Evolutionary conservation across 2,888 invertebrate genomes (phyloP).

Genomic region (Conistra vaccinii): DNA sequence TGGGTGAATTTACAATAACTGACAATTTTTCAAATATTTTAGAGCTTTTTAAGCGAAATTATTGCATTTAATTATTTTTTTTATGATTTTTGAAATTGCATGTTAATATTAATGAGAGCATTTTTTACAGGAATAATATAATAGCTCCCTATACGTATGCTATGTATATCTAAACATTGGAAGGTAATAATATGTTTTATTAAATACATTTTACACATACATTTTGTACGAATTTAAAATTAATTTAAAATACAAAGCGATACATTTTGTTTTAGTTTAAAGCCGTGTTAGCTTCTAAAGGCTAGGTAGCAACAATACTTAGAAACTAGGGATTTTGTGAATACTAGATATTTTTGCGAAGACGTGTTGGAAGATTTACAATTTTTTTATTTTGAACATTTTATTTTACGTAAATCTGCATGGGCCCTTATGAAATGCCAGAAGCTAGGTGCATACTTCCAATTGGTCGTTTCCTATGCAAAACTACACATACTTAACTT

Average conservation of each 20-base stretch:
- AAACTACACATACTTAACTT: too few relatives aligned
- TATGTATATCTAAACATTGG: slow-evolving; percentile 4
- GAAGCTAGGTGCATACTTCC: background rate
- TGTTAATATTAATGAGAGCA: background rate
- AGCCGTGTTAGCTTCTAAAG: slow-evolving; percentile 58
- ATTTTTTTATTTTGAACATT: background rate
- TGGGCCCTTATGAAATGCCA: background rate
- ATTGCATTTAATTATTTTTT: too few relatives aligned
- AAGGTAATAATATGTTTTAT: background rate
- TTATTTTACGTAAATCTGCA: background rate
- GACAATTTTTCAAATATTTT: background rate
- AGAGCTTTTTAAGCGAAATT: background rate
- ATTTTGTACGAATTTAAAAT: slow-evolving; percentile 44
- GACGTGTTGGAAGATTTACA: background rate
- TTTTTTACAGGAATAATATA: background rate
- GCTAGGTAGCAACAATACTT: slow-evolving; percentile 27
- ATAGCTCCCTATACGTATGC: background rate
- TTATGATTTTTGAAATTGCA: background rate
- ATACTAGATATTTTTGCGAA: slow-evolving; percentile 2
- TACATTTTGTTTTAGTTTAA: slow-evolving; percentile 48
- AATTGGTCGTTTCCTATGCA: background rate
- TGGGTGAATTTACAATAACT: background rate
- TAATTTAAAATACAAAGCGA: slow-evolving; percentile 44
- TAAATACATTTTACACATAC: slow-evolving; percentile 3
- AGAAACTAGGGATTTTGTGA: slow-evolving; percentile 33